Evolutionary conservation across 2,113 vertebrate genomes (phyloP), one percentile per base, ranked within the genome.

Genomic region (Hypocryptadius cinnamomeus): DNA sequence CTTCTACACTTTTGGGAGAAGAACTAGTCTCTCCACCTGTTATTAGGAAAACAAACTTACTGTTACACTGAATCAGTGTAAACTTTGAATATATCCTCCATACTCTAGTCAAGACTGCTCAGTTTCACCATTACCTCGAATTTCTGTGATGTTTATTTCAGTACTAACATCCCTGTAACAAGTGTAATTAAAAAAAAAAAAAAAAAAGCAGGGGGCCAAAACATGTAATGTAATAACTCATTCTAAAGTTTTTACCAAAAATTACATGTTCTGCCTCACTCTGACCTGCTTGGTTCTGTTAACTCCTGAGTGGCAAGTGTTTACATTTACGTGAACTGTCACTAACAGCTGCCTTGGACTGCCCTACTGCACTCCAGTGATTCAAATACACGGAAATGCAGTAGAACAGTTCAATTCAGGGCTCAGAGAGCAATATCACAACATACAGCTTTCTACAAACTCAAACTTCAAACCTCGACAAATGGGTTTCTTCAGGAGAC

Each of bases 181-280:
- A 1, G 51, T 20, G 7, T 33, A 79, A 28, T 19, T 8, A 20
- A 54, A 73, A 47, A 47, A 48, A 42, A 86, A 45, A 39, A 33
- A 3, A 72, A 87, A n/a, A n/a, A n/a, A n/a, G n/a, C n/a, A 21
- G 5, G 10, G 3, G 8, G 1, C 5, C 4, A 50, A 48, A 87
- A 31, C 9, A 35, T 4, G 3, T n/a, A 60, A 59, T 2, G 3
- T 13, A 27, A 35, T 2, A 0, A 68, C 11, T 63, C 5, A 15
- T 23, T 79, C 5, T 59, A 2, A 83, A 57, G 35, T 11, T 20
- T 88, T 71, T 53, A 80, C 15, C 56, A 79, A 70, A 89, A 92
- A 24, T 37, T 25, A 45, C 14, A 69, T 19, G 9, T 27, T 94
- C 24, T 73, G 33, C 20, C 53, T 77, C 40, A 44, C 17, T 85